Evolutionary conservation across 2,113 vertebrate species (phyloP).

Genomic region (Pseudolaguvia tuberculata): DNA sequence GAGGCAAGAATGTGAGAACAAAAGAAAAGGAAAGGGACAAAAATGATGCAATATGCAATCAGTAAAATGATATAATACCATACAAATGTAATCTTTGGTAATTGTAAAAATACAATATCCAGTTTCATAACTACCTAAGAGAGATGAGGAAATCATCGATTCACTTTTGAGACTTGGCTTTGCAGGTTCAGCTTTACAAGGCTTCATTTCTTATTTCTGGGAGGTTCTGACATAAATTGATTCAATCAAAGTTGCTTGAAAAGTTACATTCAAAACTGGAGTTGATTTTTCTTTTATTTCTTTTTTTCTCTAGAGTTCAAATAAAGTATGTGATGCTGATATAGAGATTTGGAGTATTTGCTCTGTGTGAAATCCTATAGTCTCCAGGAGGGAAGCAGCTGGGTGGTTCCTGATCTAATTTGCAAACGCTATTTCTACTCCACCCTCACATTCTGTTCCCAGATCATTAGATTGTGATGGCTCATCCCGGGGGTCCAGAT

Average conservation of each 20-base stretch:
- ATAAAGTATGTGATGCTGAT: constrained; percentile 25
- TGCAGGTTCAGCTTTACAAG: neutral
- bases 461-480: constrained; percentile 44
- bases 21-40: constrained; percentile 20
- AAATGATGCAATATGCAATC: constrained; percentile 21
- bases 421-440: constrained; percentile 43
- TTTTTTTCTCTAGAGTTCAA: constrained; percentile 31
- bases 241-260: constrained; percentile 28
- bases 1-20: constrained; percentile 26
- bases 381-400: constrained; percentile 44
- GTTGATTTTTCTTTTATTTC: constrained; percentile 31
- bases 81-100: constrained; percentile 27
- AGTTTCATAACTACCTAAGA: constrained; percentile 28
- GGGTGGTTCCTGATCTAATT: constrained; percentile 51
- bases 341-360: constrained; percentile 30
- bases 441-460: constrained; percentile 47
- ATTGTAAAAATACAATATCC: constrained; percentile 31
- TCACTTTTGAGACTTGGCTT: constrained; percentile 4
- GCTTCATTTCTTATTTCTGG: neutral
- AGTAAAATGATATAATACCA: constrained; percentile 31
- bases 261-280: constrained; percentile 17
- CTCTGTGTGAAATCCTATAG: constrained; percentile 44
- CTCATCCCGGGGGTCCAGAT: constrained; percentile 42
- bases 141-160: constrained; percentile 8
- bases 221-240: constrained; percentile 20